Conservation (phyloP, 1,140 invertebrate genomes). For the Drosophila parvula region DNA sequence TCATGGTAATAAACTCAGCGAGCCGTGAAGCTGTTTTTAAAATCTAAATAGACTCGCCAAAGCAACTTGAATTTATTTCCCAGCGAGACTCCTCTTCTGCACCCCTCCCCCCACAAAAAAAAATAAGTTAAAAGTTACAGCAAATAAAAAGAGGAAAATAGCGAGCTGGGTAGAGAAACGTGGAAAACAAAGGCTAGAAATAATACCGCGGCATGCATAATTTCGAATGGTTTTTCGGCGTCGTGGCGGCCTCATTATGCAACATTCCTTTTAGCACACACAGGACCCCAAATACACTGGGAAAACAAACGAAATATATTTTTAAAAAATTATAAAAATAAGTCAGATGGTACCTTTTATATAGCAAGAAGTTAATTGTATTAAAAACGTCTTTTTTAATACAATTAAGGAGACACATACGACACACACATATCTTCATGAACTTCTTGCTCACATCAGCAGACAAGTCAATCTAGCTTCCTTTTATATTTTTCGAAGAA, state of each 20-base stretch:
- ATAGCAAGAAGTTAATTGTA: too few species aligned
- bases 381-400: too few species aligned
- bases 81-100: neutral
- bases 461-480: neutral
- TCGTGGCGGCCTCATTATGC: slow-evolving; percentile 67
- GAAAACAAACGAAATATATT: neutral
- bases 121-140: slow-evolving; percentile 16
- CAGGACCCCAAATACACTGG: slow-evolving; percentile 10
- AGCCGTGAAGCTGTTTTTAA: slow-evolving; percentile 69
- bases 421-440: too few species aligned
- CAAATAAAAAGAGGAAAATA: slow-evolving; percentile 23
- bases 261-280: slow-evolving; percentile 70
- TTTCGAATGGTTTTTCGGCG: slow-evolving; percentile 68
- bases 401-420: too few species aligned
- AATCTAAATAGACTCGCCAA: slow-evolving; percentile 76
- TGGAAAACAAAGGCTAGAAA: slow-evolving; percentile 65
- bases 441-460: neutral
- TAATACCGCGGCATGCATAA: slow-evolving; percentile 76
- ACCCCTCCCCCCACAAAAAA: slow-evolving; percentile 1
- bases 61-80: slow-evolving; percentile 72
- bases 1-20: slow-evolving; percentile 72
- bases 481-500: too few species aligned
- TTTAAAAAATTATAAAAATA: neutral
- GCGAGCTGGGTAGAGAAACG: slow-evolving; percentile 3
- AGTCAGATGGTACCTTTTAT: neutral